Evolutionary conservation across 2,888 invertebrate species (phyloP).

Genomic region (Drosophila emarginata): DNA sequence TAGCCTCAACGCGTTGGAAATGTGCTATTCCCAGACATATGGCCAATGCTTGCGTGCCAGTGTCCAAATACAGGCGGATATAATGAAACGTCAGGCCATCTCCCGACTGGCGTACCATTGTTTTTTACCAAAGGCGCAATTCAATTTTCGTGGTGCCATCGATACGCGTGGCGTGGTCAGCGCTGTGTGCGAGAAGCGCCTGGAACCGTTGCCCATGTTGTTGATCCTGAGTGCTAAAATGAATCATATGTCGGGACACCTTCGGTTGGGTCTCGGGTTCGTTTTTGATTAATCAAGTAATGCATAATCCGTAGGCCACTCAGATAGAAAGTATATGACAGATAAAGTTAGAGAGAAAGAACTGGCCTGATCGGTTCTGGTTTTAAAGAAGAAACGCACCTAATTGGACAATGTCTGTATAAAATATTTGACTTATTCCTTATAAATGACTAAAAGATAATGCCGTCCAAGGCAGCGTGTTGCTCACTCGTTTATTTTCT

Average conservation of each 20-base stretch:
- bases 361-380: too few species aligned
- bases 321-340: background rate
- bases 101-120: slow-evolving; percentile 39
- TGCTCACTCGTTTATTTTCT: background rate
- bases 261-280: slow-evolving; percentile 41
- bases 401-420: too few species aligned
- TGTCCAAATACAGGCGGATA: slow-evolving; percentile 44
- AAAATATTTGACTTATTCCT: too few species aligned
- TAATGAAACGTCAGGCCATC: slow-evolving; percentile 34
- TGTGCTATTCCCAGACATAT: slow-evolving; percentile 45
- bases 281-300: slow-evolving; percentile 27
- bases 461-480: too few species aligned
- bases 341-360: too few species aligned
- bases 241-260: slow-evolving; percentile 35
- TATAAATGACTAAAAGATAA: too few species aligned
- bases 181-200: slow-evolving; percentile 40
- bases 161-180: slow-evolving; percentile 44
- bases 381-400: too few species aligned
- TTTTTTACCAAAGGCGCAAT: slow-evolving; percentile 26
- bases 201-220: slow-evolving; percentile 37
- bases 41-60: slow-evolving; percentile 36
- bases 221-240: slow-evolving; percentile 39
- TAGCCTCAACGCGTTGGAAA: slow-evolving; percentile 41
- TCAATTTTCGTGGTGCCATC: slow-evolving; percentile 44
- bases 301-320: background rate